phyloP scores from a whole-genome alignment of 2,113 vertebrate species.

The Lynx canadensis region DNA sequence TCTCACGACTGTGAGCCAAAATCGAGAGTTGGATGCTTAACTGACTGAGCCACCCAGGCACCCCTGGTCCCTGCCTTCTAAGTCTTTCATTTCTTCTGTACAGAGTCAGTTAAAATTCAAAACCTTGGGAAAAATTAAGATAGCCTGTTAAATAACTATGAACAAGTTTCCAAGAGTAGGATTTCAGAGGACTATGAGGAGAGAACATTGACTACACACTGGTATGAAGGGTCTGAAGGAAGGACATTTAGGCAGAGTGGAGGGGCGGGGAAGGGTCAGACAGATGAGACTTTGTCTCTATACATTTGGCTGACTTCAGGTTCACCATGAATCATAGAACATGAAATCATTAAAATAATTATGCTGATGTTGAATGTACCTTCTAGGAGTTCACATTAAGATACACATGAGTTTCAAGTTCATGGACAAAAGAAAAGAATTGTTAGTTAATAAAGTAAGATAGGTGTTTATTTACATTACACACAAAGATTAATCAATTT shows the following conservation, averaged over 20 bases:
- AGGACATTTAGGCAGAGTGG: neutral
- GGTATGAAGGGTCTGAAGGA: neutral
- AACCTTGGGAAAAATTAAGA: neutral
- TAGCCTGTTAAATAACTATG: neutral
- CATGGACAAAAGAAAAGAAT: neutral
- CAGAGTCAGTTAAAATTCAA: neutral
- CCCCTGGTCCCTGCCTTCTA: neutral
- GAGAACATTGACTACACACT: neutral
- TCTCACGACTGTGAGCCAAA: too few species aligned
- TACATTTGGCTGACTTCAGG: neutral
- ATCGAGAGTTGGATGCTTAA: too few species aligned
- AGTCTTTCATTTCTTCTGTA: neutral
- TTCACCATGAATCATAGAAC: neutral
- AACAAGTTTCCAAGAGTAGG: neutral
- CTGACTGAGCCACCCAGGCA: too few species aligned
- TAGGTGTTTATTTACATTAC: neutral
- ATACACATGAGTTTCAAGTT: neutral
- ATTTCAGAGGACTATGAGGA: neutral
- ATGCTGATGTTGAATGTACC: neutral
- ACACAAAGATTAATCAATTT: neutral
- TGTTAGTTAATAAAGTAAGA: neutral
- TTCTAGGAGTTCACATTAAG: neutral
- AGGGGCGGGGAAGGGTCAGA: neutral
- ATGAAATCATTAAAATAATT: neutral
- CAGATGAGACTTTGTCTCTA: neutral